Conservation (phyloP, 2,797 vertebrate genomes). For the Hipposideros larvatus region DNA sequence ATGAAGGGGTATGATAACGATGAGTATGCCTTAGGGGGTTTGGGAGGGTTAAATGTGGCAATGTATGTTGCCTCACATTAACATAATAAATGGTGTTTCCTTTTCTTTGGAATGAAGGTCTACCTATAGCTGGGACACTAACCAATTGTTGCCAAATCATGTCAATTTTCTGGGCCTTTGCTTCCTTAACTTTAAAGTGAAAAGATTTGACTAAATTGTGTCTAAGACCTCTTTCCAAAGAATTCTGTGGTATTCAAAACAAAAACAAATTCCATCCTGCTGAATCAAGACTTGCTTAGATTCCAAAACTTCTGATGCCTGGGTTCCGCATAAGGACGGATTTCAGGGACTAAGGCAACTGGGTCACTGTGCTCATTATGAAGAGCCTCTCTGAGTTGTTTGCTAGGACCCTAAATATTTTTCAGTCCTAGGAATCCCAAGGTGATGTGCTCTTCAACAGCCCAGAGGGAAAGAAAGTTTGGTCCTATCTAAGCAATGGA, state of each 20-base stretch:
- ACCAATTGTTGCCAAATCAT: not conserved
- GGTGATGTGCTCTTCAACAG: not conserved
- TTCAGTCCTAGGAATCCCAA: not conserved
- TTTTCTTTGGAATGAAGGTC: not conserved
- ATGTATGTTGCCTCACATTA: not conserved
- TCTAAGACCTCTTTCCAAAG: not conserved
- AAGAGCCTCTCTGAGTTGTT: not conserved
- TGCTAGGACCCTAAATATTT: not conserved
- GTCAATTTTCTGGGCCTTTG: not conserved
- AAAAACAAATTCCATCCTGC: not conserved
- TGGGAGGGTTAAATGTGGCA: not conserved
- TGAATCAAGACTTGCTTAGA: not conserved
- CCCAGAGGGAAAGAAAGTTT: not conserved
- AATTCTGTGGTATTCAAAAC: not conserved
- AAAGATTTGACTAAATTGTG: not conserved
- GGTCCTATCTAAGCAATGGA: not conserved
- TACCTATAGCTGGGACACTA: not conserved
- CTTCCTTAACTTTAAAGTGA: constrained; percentile 5
- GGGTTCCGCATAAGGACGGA: not conserved
- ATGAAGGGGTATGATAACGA: not conserved
- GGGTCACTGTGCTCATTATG: not conserved
- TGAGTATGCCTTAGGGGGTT: not conserved
- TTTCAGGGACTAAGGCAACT: not conserved
- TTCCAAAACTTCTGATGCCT: not conserved
- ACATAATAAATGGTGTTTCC: not conserved